Evolutionary conservation across 1,140 invertebrate genomes (phyloP), one percentile per base, ranked within the genome.

Genomic region (Plectrocnemia conspersa): DNA sequence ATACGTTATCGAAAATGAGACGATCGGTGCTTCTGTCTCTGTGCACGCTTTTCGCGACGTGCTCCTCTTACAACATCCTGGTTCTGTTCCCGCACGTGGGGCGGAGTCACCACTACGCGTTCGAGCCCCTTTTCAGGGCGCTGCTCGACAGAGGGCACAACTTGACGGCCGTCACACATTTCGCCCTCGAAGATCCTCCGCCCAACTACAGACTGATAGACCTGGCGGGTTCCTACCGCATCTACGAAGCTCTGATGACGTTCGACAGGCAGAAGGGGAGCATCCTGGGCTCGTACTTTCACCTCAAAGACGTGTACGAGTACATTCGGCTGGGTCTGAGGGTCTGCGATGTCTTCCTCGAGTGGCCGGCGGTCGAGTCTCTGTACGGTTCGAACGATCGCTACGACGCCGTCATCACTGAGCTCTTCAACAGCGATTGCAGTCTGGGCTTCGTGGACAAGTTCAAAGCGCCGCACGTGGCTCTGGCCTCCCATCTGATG

Each of bases 61-160:
- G 54, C 54, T 42, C 16, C 13, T n/a, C 10, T 49, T 75, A 73
- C 60, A 73, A 64, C 63, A 84, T 89, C 59, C 68, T 89, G 18
- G 83, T 76, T 0, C 64, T 86, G 18, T 82, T 85, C 63, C 78
- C 79, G 1, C 78, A 83, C 53, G 68, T 76, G 1, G 80, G 83
- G 1, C 79, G 75, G 24, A 88, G 84, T 64, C 86, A 89, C 63
- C 84, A 85, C 61, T 73, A 78, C 16, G 80, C 85, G 19, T 83
- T 83, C 60, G 71, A 80, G 41, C 78, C 79, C 0, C 63, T 89
- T 1, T 67, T 88, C 2, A 75, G 77, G 21, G 82, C 80, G 50
- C 64, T 90, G 24, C 78, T 78, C 1, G 70, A 67, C 48, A 75
- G 79, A 11, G 84, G 84, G 18, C 83, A 89, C 60, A 70, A 84